A percentile compares a stretch with the other conserved stretches of the same genome.
Evolutionary conservation across 2,797 vertebrate genomes (phyloP).

Genomic region (Loris lydekkerianus): DNA sequence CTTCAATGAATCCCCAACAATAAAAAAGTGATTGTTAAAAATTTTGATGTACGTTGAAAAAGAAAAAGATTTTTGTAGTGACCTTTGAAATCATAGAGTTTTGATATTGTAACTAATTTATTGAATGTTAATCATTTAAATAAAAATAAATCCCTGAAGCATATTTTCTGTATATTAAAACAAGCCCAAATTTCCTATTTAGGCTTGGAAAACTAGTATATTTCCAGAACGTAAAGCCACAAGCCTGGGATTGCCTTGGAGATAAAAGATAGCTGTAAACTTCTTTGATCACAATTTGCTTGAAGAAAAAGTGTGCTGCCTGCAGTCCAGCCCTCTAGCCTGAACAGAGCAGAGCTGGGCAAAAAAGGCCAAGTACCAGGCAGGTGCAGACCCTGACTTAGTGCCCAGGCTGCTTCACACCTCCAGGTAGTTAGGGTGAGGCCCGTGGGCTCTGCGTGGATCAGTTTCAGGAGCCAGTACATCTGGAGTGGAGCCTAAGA

Average conservation of each 20-base stretch:
- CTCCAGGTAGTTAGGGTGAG: background rate
- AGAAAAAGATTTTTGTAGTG: background rate
- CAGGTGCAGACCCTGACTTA: background rate
- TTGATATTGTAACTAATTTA: background rate
- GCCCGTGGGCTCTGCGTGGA: background rate
- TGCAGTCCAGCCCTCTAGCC: background rate
- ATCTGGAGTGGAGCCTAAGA: background rate
- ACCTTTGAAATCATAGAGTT: background rate
- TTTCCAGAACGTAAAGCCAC: background rate
- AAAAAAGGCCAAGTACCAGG: background rate
- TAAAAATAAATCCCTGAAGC: background rate
- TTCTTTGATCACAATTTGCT: background rate
- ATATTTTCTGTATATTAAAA: background rate
- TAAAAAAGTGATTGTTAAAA: background rate
- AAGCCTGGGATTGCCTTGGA: background rate
- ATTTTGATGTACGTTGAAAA: background rate
- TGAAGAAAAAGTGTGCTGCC: background rate
- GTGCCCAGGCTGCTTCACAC: background rate
- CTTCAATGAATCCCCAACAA: too few species aligned
- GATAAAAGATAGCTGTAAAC: background rate
- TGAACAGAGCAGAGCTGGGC: background rate
- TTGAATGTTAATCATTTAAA: constrained; percentile 3
- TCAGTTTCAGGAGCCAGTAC: background rate
- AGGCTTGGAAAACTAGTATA: background rate
- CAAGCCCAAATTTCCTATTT: background rate